A percentile compares a stretch with the other conserved stretches of the same genome.
These are phyloP conservation scores for Hydriomena furcata DNA, from an alignment of 2,888 invertebrate species.

Conservation along the genomic window DNA sequence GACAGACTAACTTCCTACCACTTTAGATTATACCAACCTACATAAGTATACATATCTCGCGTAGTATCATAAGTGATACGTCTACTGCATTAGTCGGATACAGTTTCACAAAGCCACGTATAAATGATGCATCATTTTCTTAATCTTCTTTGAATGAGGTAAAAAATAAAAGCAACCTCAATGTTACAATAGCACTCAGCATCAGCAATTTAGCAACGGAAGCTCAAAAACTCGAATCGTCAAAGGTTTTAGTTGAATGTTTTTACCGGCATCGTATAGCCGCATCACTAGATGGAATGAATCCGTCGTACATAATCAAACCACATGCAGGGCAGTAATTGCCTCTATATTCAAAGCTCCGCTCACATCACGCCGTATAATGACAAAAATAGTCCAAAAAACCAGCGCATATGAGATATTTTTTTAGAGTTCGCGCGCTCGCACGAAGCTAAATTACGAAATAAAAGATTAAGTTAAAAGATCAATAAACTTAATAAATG, in stretches of 20 bases:
- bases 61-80: constrained; percentile 2
- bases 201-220: constrained; percentile 80
- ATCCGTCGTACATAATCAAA: constrained; percentile 78
- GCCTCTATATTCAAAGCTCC: constrained; percentile 81
- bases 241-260: constrained; percentile 67
- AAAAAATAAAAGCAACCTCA: constrained; percentile 38
- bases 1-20: constrained; percentile 42
- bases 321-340: constrained; percentile 83
- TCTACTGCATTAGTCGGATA: constrained; percentile 14
- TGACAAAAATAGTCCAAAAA: constrained; percentile 84
- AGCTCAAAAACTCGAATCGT: constrained; percentile 71
- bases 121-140: constrained; percentile 42
- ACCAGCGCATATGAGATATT: constrained; percentile 80
- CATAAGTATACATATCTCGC: neutral
- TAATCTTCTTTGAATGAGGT: constrained; percentile 40
- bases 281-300: constrained; percentile 75
- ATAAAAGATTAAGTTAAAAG: constrained; percentile 84
- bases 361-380: constrained; percentile 83
- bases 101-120: constrained; percentile 43
- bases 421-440: constrained; percentile 79
- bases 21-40: constrained; percentile 24
- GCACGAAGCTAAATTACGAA: constrained; percentile 81
- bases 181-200: constrained; percentile 69
- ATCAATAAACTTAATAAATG: constrained; percentile 84
- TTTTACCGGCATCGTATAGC: constrained; percentile 71